Conservation (phyloP, 2,797 vertebrate genomes). For the Anableps anableps region DNA sequence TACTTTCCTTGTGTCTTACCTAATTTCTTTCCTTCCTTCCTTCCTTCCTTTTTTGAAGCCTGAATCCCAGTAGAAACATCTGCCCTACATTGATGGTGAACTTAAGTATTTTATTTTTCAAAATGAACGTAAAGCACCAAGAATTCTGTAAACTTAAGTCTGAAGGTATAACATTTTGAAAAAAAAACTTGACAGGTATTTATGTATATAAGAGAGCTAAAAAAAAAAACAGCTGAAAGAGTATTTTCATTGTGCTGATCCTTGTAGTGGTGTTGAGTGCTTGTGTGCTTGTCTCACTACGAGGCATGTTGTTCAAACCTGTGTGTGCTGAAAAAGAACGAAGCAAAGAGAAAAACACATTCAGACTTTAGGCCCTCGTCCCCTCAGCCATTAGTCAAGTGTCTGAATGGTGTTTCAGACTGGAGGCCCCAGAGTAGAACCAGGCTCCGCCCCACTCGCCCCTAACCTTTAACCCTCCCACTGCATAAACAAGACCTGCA, state of each 20-base stretch:
- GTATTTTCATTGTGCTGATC: too few species aligned
- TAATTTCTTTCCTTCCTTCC: not conserved
- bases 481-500: conserved; percentile 80
- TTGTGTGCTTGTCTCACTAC: conserved; percentile 24
- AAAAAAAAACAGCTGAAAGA: not conserved
- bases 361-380: conserved; percentile 60
- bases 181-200: not conserved
- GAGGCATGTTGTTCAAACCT: conserved; percentile 21
- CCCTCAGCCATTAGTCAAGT: conserved; percentile 72
- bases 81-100: not conserved
- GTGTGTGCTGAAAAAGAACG: conserved; percentile 22
- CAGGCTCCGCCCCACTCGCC: conserved; percentile 64
- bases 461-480: conserved; percentile 75
- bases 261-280: not conserved
- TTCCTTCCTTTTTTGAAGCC: not conserved
- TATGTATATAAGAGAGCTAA: not conserved
- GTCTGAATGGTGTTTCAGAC: conserved; percentile 73
- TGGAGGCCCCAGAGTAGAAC: conserved; percentile 73
- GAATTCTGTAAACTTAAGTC: not conserved
- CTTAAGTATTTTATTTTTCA: not conserved
- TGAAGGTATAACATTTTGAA: too few species aligned
- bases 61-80: too few species aligned
- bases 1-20: not conserved
- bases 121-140: too few species aligned
- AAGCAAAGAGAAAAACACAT: conserved; percentile 33